Evolutionary conservation across 2,888 invertebrate species (phyloP).

Genomic region (Pheosia tremula): DNA sequence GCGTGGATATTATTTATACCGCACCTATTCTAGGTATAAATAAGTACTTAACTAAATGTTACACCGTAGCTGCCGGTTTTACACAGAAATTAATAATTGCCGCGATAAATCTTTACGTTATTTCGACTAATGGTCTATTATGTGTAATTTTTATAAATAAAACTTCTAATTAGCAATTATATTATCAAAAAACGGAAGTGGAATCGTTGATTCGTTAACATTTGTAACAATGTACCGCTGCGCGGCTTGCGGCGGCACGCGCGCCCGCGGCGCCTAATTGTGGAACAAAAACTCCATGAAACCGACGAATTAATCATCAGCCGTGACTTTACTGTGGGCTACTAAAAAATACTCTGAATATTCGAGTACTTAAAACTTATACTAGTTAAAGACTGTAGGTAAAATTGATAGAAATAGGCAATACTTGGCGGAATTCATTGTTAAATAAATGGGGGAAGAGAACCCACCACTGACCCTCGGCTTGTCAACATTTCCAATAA

Average conservation of each 20-base stretch:
- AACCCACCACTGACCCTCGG: too few relatives aligned
- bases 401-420: too few relatives aligned
- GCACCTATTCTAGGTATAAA: slow-evolving; percentile 1
- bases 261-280: slow-evolving; percentile 66
- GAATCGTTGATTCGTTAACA: slow-evolving; percentile 64
- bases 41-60: slow-evolving; percentile 7
- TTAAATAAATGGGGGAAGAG: too few relatives aligned
- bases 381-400: not conserved
- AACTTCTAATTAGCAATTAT: slow-evolving; percentile 68
- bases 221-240: slow-evolving; percentile 64
- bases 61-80: slow-evolving; percentile 25
- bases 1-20: not conserved
- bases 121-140: slow-evolving; percentile 38
- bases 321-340: slow-evolving; percentile 58
- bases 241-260: slow-evolving; percentile 66
- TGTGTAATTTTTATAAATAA: slow-evolving; percentile 50
- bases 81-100: slow-evolving; percentile 27
- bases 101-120: slow-evolving; percentile 38
- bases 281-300: slow-evolving; percentile 78
- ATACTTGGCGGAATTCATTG: too few relatives aligned
- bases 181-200: slow-evolving; percentile 64
- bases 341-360: slow-evolving; percentile 42
- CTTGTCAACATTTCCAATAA: too few relatives aligned
- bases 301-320: slow-evolving; percentile 76
- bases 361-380: not conserved